Percentiles rank a stretch among this genome's conserved stretches.
phyloP scores from a whole-genome alignment of 2,113 vertebrate species.

The Cryptomyrus ogoouensis region DNA sequence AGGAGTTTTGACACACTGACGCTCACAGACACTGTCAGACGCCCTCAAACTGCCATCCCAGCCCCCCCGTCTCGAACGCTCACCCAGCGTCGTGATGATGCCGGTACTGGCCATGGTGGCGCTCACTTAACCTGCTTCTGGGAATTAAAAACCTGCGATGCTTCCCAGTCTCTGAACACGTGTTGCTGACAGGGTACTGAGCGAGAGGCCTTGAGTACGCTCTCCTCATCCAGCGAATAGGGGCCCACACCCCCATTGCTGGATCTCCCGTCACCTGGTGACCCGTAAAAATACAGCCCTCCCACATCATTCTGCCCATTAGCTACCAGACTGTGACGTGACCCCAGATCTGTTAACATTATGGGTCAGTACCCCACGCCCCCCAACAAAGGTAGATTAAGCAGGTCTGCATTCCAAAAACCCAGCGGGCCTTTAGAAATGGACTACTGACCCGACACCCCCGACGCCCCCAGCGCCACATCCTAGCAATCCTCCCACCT shows the following conservation, averaged over 20 bases:
- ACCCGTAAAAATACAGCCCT: not conserved
- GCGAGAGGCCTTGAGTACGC: not conserved
- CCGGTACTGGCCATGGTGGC: too few relatives aligned
- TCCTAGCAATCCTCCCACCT: slow-evolving; percentile 41
- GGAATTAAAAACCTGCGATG: not conserved
- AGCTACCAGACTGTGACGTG: not conserved
- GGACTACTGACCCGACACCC: slow-evolving; percentile 48
- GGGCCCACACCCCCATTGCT: not conserved
- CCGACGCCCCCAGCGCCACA: slow-evolving; percentile 43
- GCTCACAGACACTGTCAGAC: not conserved
- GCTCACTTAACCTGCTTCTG: not conserved
- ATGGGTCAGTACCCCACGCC: not conserved
- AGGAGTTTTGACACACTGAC: not conserved
- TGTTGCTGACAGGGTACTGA: slow-evolving; percentile 13
- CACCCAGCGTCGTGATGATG: too few relatives aligned
- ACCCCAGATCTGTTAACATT: not conserved
- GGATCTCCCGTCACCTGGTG: not conserved
- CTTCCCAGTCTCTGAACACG: not conserved
- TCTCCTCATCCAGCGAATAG: not conserved
- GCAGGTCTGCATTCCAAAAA: not conserved
- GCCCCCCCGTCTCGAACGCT: too few relatives aligned
- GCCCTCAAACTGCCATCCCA: too few relatives aligned
- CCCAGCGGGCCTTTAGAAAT: slow-evolving; percentile 5
- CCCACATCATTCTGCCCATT: not conserved
- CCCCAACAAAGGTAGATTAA: not conserved